phyloP scores from a whole-genome alignment of 2,888 invertebrate genomes.

The Perizoma flavofasciatum region DNA sequence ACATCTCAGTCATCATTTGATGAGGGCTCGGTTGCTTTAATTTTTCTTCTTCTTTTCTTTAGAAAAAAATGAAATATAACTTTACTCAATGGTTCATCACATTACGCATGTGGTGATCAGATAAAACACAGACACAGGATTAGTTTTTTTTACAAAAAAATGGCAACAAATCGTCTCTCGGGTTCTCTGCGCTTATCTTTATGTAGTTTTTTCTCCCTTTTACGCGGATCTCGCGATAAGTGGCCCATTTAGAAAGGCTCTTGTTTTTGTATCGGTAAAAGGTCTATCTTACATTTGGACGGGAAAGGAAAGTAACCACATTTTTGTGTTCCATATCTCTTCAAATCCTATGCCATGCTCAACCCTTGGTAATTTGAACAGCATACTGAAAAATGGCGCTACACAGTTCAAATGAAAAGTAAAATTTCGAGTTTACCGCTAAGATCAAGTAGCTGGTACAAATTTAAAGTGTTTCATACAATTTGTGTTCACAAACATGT shows the following conservation, averaged over 20 bases:
- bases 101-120: neutral
- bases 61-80: no score
- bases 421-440: slow-evolving; percentile 24
- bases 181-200: slow-evolving; percentile 37
- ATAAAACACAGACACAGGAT: neutral
- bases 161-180: slow-evolving; percentile 28
- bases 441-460: slow-evolving; percentile 23
- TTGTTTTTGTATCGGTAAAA: slow-evolving; percentile 28
- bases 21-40: no score
- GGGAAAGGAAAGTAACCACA: neutral
- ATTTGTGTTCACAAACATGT: neutral
- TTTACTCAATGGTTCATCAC: no score
- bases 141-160: slow-evolving; percentile 19
- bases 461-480: slow-evolving; percentile 15
- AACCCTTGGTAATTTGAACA: neutral
- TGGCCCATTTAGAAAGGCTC: slow-evolving; percentile 25
- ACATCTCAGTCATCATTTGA: no score
- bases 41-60: no score
- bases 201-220: slow-evolving; percentile 37
- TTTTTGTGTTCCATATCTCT: no score
- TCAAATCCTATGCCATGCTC: neutral
- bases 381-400: slow-evolving; percentile 5
- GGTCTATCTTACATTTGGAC: slow-evolving; percentile 5
- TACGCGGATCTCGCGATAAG: slow-evolving; percentile 36
- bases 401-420: slow-evolving; percentile 22